phyloP scores from a whole-genome alignment of 2,888 invertebrate species.

The Deroplatys truncata region DNA sequence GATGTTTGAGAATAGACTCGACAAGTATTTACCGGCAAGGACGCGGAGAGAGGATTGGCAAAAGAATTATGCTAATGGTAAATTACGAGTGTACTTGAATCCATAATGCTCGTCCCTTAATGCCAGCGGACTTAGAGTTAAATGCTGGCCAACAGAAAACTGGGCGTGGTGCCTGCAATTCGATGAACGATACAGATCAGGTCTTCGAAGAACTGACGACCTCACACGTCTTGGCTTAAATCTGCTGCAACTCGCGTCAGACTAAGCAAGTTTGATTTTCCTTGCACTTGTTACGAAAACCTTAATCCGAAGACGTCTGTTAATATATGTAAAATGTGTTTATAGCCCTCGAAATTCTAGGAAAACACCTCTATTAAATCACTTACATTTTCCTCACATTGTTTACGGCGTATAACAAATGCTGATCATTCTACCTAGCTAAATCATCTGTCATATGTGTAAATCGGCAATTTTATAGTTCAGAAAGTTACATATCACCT shows the following conservation, averaged over 20 bases:
- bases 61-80: background rate
- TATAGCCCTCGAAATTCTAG: no score
- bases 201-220: background rate
- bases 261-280: background rate
- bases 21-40: background rate
- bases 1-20: background rate
- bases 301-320: no score
- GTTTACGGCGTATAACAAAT: no score
- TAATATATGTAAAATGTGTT: no score
- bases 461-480: no score
- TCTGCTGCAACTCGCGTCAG: background rate
- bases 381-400: no score
- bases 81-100: background rate
- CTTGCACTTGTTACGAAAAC: no score
- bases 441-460: no score
- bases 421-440: no score
- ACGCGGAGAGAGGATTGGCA: background rate
- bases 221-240: background rate
- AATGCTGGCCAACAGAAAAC: background rate
- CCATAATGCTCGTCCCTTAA: background rate
- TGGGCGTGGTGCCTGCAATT: background rate
- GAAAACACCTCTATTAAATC: no score
- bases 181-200: background rate
- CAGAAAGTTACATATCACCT: no score
- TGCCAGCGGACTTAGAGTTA: background rate